These are phyloP conservation scores for Syngnathus typhle DNA, from an alignment of 2,113 vertebrate species.

Conservation along the genomic window DNA sequence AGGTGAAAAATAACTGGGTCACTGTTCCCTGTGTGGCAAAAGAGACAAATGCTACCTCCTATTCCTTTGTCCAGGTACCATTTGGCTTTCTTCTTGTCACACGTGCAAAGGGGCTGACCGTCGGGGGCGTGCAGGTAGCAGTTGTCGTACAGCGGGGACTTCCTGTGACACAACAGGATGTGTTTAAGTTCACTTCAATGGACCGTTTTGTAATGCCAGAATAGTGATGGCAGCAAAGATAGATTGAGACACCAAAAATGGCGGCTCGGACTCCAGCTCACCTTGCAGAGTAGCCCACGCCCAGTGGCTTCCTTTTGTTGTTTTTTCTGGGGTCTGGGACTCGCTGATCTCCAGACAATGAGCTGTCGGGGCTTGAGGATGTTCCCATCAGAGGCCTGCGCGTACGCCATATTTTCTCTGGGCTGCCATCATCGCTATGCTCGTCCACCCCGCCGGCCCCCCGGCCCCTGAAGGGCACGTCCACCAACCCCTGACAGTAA, in stretches of 20 bases:
- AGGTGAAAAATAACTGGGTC: too few species aligned
- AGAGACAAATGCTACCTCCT: slow-evolving; percentile 72
- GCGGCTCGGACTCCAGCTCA: slow-evolving; percentile 40
- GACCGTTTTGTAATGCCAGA: background rate
- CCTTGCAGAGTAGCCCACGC: slow-evolving; percentile 89
- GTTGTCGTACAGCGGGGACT: slow-evolving; percentile 96
- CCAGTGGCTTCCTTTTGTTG: slow-evolving; percentile 84
- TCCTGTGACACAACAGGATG: slow-evolving; percentile 67
- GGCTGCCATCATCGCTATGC: slow-evolving; percentile 41
- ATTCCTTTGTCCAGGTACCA: slow-evolving; percentile 98
- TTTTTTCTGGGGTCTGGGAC: slow-evolving; percentile 83
- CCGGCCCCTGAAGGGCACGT: slow-evolving; percentile 81
- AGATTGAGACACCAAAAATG: too few species aligned
- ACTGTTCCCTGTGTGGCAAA: too few species aligned
- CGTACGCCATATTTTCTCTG: slow-evolving; percentile 63
- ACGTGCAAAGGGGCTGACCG: slow-evolving; percentile 92
- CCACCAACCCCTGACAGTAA: slow-evolving; percentile 81
- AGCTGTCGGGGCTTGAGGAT: slow-evolving; percentile 36
- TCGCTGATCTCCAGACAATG: slow-evolving; percentile 71
- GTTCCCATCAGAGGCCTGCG: slow-evolving; percentile 39
- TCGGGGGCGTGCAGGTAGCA: slow-evolving; percentile 96
- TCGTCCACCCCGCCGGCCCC: slow-evolving; percentile 45
- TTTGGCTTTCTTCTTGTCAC: slow-evolving; percentile 96
- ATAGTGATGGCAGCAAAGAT: too few species aligned
- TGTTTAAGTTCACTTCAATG: background rate